These are phyloP conservation scores for Bradypodion pumilum DNA, from an alignment of 2,797 vertebrate species.

Conservation along the genomic window DNA sequence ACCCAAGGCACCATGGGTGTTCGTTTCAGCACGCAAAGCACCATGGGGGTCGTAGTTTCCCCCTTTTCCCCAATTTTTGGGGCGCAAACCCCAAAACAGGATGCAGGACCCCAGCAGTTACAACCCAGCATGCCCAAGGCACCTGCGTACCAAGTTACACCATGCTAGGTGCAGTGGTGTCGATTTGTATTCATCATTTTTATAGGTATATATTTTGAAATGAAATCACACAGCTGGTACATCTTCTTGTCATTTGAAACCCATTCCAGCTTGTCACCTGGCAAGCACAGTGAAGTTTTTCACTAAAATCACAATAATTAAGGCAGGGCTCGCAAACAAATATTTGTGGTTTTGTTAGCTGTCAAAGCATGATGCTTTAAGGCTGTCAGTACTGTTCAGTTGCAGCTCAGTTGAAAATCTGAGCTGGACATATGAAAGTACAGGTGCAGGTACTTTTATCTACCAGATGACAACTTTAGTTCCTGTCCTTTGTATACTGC, in stretches of 20 bases:
- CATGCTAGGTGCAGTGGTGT: too few species aligned
- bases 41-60: too few species aligned
- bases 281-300: not conserved
- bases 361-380: not conserved
- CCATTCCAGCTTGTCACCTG: not conserved
- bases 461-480: not conserved
- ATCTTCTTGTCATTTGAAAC: not conserved
- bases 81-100: too few species aligned
- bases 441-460: not conserved
- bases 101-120: too few species aligned
- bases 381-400: not conserved
- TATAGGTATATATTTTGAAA: too few species aligned
- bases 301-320: not conserved
- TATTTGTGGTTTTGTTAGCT: not conserved
- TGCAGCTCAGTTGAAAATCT: not conserved
- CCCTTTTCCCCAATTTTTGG: too few species aligned
- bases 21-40: too few species aligned
- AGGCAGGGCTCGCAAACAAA: too few species aligned
- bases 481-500: not conserved
- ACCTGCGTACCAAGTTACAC: too few species aligned
- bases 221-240: not conserved
- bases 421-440: not conserved
- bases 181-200: too few species aligned
- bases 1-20: too few species aligned
- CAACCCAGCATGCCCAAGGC: too few species aligned